A percentile compares a stretch with the other conserved stretches of the same genome.
Evolutionary conservation across 2,113 vertebrate species (phyloP).

Genomic region (Entomyzon cyanotis): DNA sequence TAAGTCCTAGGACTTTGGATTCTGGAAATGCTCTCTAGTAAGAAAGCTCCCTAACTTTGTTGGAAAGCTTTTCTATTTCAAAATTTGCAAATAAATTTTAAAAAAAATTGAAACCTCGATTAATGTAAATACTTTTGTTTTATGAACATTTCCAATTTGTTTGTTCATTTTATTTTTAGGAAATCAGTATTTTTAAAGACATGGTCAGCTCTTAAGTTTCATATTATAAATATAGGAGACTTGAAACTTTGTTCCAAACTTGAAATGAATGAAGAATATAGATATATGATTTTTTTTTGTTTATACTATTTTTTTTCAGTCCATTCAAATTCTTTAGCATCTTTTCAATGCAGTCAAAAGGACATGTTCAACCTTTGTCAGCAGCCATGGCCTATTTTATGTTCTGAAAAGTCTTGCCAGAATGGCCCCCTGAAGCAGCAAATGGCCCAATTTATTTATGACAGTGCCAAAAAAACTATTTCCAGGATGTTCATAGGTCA

Average conservation of each 20-base stretch:
- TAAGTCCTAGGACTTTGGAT: neutral
- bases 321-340: neutral
- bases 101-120: neutral
- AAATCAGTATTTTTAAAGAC: neutral
- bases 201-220: neutral
- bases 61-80: neutral
- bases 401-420: neutral
- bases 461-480: slow-evolving; percentile 27
- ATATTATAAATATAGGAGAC: neutral
- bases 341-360: neutral
- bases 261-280: neutral
- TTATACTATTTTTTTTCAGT: neutral
- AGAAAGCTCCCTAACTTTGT: neutral
- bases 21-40: neutral
- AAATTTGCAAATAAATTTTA: neutral
- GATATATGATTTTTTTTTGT: accelerated
- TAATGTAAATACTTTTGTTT: neutral
- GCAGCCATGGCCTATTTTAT: neutral
- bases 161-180: neutral
- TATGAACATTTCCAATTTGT: neutral
- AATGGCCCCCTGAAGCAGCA: neutral
- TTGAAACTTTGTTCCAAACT: neutral
- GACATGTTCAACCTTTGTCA: neutral
- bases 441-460: slow-evolving; percentile 49
- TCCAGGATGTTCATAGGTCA: slow-evolving; percentile 41